phyloP scores from a whole-genome alignment of 2,888 invertebrate species.

The Drosophila merina region DNA sequence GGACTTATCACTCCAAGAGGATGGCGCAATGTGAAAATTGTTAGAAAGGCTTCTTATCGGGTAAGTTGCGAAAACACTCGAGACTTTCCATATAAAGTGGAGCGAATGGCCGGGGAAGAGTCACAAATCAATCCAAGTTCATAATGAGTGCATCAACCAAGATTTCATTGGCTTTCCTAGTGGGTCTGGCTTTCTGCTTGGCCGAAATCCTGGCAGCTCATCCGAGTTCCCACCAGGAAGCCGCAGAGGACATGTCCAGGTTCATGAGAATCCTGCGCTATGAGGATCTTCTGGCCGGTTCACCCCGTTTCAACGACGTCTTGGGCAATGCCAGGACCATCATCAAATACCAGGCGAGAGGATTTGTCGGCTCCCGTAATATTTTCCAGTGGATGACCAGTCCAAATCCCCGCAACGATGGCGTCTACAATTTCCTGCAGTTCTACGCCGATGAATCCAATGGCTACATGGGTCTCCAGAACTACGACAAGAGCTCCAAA shows the following conservation, averaged over 20 bases:
- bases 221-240: constrained; percentile 9
- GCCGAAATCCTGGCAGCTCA: neutral
- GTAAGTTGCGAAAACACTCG: constrained; percentile 12
- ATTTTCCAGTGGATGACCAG: constrained; percentile 39
- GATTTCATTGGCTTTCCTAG: neutral
- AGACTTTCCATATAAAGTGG: constrained; percentile 8
- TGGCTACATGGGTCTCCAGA: constrained; percentile 30
- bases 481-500: constrained; percentile 33
- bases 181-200: neutral
- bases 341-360: constrained; percentile 17
- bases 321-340: constrained; percentile 27
- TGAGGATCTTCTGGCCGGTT: neutral
- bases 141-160: constrained; percentile 12
- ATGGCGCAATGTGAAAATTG: constrained; percentile 20
- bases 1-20: constrained; percentile 13
- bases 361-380: constrained; percentile 20
- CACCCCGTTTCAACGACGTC: constrained; percentile 20
- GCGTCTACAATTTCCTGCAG: constrained; percentile 36
- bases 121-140: constrained; percentile 21
- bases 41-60: constrained; percentile 11
- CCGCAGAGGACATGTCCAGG: constrained; percentile 18
- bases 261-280: constrained; percentile 16
- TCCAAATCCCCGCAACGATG: constrained; percentile 20
- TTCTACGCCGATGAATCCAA: constrained; percentile 28
- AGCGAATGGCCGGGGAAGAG: neutral